A percentile compares a stretch with the other conserved stretches of the same genome.
Evolutionary conservation across 2,113 vertebrate genomes (phyloP).

Genomic region (Cavia porcellus): DNA sequence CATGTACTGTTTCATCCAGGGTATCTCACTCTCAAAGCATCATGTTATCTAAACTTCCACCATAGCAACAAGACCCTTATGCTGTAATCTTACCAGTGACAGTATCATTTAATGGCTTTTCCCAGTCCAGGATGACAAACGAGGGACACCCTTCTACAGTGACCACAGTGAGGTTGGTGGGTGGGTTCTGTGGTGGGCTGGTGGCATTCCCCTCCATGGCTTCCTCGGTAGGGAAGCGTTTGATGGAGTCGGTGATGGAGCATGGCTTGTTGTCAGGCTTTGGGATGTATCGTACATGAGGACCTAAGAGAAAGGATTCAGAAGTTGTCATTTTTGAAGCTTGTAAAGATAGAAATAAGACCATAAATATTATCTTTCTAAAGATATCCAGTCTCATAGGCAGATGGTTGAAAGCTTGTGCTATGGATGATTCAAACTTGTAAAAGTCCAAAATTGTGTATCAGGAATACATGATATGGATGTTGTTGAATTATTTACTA

Average conservation of each 20-base stretch:
- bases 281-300: conserved; percentile 95
- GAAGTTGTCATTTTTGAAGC: neutral
- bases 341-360: neutral
- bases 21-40: neutral
- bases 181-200: conserved; percentile 91
- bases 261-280: conserved; percentile 95
- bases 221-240: conserved; percentile 93
- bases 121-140: conserved; percentile 97
- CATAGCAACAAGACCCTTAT: neutral
- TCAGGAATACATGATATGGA: neutral
- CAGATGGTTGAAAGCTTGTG: neutral
- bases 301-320: conserved; percentile 86
- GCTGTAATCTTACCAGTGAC: conserved; percentile 91
- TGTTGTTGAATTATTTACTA: neutral
- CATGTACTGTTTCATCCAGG: neutral
- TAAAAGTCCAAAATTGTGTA: neutral
- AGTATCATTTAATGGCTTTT: conserved; percentile 94
- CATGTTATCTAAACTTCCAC: neutral
- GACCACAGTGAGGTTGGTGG: conserved; percentile 96
- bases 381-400: neutral
- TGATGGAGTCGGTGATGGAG: conserved; percentile 95
- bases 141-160: conserved; percentile 98
- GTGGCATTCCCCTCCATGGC: conserved; percentile 89
- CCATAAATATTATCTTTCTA: neutral
- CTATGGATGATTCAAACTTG: neutral